Evolutionary conservation across 2,888 invertebrate genomes (phyloP), one percentile per base, ranked within the genome.

Genomic region (Platerodrilus igneus): DNA sequence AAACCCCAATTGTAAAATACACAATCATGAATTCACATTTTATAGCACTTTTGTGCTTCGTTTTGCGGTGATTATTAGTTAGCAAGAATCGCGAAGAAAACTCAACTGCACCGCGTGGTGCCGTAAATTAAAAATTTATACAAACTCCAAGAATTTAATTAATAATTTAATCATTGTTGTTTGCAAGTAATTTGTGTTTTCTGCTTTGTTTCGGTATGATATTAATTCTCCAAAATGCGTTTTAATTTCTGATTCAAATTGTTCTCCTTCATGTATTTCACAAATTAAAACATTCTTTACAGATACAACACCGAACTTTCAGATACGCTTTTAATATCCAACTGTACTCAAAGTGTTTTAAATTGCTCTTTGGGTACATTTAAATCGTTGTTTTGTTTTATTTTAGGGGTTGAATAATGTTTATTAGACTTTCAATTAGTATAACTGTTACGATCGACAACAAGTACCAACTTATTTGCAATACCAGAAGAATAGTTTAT

Each of bases 101-200:
- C 46, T 42, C 41, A 47, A 51, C 48, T 44, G 47, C 49, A 51
- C 56, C 58, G 49, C 45, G 59, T 60, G 62, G 62, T 60, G 58
- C 58, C 50, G 60, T 60, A 57, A 59, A 62, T 63, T 63, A 62
- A 61, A 62, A 62, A 59, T 58, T 57, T 58, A 56, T 52, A 52
- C 58, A 56, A 59, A 61, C 58, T 62, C 54, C 51, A 60, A 60
- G 62, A 62, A 64, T 62, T 64, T 62, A 62, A 63, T 64, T 63
- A 64, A 64, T 63, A 59, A 63, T 63, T 64, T 62, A 63, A 62
- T 63, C 61, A 60, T 60, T 59, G 61, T 59, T 59, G 58, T 56
- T 60, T 52, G 51, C 52, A 55, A 62, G 59, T 56, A 60, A 62
- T 59, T 60, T 53, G 55, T 56, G 51, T 50, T 50, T 41, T 37